A percentile compares a stretch with the other conserved stretches of the same genome.
Conservation (phyloP, 2,797 vertebrate genomes). For the Anomalospiza imberbis region DNA sequence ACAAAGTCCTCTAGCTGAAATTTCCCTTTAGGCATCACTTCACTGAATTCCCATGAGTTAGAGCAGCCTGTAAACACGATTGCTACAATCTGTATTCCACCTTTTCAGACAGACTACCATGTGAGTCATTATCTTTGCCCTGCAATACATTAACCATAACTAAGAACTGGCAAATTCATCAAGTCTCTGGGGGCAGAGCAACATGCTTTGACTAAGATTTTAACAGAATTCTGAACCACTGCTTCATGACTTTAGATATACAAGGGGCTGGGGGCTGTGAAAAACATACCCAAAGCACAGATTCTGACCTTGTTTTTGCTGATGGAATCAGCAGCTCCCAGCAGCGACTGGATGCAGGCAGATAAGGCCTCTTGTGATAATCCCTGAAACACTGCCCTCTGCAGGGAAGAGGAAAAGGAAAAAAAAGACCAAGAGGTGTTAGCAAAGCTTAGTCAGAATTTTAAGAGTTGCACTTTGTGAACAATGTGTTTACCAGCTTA, state of each 20-base stretch:
- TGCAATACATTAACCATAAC: neutral
- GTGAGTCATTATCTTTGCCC: neutral
- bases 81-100: neutral
- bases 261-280: neutral
- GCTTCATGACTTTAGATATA: neutral
- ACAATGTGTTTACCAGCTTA: neutral
- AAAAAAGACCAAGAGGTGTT: neutral
- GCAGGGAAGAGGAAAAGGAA: conserved; percentile 43
- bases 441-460: neutral
- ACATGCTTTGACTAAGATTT: neutral
- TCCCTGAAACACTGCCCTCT: conserved; percentile 97
- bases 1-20: neutral
- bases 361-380: conserved; percentile 96
- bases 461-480: neutral
- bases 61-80: neutral
- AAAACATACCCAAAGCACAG: neutral
- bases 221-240: neutral
- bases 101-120: neutral
- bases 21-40: neutral
- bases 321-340: conserved; percentile 92
- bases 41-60: neutral
- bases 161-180: conserved; percentile 2
- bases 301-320: conserved; percentile 93
- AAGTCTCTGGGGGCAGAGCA: neutral
- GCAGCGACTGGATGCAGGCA: conserved; percentile 92